A percentile compares a stretch with the other conserved stretches of the same genome.
These are phyloP conservation scores for Calliopum simillimum DNA, from an alignment of 2,888 invertebrate species.

Conservation along the genomic window DNA sequence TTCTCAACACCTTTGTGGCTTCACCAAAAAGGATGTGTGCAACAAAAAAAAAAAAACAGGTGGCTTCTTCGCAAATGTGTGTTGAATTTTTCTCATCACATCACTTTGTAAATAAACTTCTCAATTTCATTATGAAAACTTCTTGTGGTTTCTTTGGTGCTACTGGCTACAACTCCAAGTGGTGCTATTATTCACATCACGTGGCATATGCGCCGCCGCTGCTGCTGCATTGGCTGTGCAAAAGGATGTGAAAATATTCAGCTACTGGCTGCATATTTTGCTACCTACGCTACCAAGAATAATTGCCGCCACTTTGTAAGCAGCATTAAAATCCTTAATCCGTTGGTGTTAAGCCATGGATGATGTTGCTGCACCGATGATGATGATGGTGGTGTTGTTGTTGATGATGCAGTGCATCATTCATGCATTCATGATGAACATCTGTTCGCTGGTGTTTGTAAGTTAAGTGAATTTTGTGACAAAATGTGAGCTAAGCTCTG, in stretches of 20 bases:
- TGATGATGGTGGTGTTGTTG: conserved; percentile 3
- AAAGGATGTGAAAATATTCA: conserved; percentile 27
- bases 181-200: conserved; percentile 24
- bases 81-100: not conserved
- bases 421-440: not conserved
- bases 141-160: conserved; percentile 21
- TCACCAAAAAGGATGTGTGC: no score
- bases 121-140: conserved; percentile 15
- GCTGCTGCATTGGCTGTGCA: conserved; percentile 49
- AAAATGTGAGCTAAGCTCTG: no score
- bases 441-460: no score
- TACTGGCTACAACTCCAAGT: not conserved
- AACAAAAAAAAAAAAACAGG: no score
- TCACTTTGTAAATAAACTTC: conserved; percentile 12
- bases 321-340: conserved; percentile 3
- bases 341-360: conserved; percentile 5
- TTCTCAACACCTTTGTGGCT: no score
- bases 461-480: no score
- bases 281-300: conserved; percentile 4
- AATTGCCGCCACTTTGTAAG: conserved; percentile 28
- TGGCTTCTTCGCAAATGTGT: not conserved
- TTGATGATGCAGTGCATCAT: not conserved
- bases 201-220: conserved; percentile 33
- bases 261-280: not conserved
- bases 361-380: not conserved